Base-by-base conservation (phyloP, 2,797 vertebrate species). In the Typhlichthys eigenmanni region DNA sequence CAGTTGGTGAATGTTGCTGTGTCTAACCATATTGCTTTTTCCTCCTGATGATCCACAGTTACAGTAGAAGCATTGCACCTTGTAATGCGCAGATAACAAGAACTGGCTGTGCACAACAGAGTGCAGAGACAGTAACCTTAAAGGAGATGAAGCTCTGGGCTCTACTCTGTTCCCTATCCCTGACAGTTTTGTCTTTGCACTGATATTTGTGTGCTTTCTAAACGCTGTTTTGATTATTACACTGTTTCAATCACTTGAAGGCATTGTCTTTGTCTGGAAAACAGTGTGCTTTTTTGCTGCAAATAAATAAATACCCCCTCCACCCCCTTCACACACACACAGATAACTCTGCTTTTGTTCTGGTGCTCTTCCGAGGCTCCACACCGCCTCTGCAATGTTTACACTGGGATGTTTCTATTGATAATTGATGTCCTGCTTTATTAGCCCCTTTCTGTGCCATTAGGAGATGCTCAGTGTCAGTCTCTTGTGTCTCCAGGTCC, bases 371-470 rank as follows among this genome's bases (percentile, higher is more conserved):
- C 64, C 66, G 67, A n/a, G 50, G 72, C 75, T 66, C 59, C 58
- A 73, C 49, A 69, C 58, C 64, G 69, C 72, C 75, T 68, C 64
- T 59, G 64, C 71, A 57, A 59, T 55, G 68, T 52, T 77, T 68
- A 58, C 69, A 46, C 58, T 43, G 12, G 13, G 55, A 38, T 14
- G 71, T 62, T 55, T 48, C 49, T 62, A 47, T 60, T 68, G 82
- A 73, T 87, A 83, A 85, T 78, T 79, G 72, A 85, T 80, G 80
- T 71, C 66, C 50, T 79, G 72, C 69, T 56, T 86, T 87, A 83
- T 88, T 79, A 77, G 60, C 52, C 55, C 63, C 60, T 79, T 64
- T 72, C 76, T 69, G 55, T 62, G 67, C 55, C 79, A 82, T 81
- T 81, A 71, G 72, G 69, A 77, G 63, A 57, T 67, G 24, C 64